Base-by-base conservation (phyloP, 1,140 invertebrate species). In the Physella acuta region DNA sequence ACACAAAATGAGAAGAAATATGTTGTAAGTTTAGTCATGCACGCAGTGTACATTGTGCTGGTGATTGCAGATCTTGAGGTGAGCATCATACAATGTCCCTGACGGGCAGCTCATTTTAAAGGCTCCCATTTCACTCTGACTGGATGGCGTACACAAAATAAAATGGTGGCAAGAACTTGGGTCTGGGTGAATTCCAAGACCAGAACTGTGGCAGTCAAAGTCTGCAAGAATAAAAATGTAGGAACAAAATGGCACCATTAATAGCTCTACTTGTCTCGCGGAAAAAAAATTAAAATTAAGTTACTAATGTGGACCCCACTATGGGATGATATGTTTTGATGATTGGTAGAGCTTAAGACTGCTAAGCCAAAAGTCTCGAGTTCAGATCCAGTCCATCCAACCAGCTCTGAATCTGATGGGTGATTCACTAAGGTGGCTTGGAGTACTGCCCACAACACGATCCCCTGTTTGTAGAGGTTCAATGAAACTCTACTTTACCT, bases 11-110 rank as follows among this genome's bases (percentile, higher is more conserved):
- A n/a, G n/a, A n/a, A n/a, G n/a, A n/a, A n/a, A n/a, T n/a, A n/a
- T n/a, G n/a, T n/a, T n/a, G n/a, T 3, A 8, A 26, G 17, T 28
- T 8, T 20, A 4, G 31, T 60, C 33, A 28, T 61, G 69, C 33
- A 56, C 58, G 53, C 72, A 75, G n/a, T 63, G 26, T 1, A 72
- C 73, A 5, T 51, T 58, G 63, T 73, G 51, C 0, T 56, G 63
- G 49, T 72, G 68, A 58, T 74, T 75, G 61, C 72, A 76, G 26
- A 76, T 58, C 68, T 76, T 74, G 8, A 76, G 73, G 24, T 70
- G 31, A 24, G 64, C 34, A 53, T 76, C 74, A 44, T 74, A 75
- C 44, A 71, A 60, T 0, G 73, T 78, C 20, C 75, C 69, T 26
- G 62, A 31, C 0, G 73, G 74, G 39, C 76, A 78, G 28, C 31